A percentile compares a stretch with the other conserved stretches of the same genome.
Evolutionary conservation across 2,797 vertebrate genomes (phyloP).

Genomic region (Lacerta agilis): DNA sequence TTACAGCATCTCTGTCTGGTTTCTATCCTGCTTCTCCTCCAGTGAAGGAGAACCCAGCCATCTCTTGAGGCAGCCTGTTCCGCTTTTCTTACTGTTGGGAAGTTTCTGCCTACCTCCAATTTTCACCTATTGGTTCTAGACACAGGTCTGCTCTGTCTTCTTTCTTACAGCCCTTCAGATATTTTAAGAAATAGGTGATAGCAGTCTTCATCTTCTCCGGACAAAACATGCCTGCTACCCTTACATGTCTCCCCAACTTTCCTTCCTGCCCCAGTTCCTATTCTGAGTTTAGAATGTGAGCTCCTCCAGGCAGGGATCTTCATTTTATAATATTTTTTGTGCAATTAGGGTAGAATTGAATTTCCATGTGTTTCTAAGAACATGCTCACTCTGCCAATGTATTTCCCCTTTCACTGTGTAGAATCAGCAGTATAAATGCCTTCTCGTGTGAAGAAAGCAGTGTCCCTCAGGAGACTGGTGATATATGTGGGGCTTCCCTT

Average conservation of each 20-base stretch:
- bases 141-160: neutral
- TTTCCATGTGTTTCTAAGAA: too few species aligned
- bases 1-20: neutral
- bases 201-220: too few species aligned
- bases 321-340: too few species aligned
- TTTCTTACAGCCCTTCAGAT: neutral
- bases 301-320: neutral
- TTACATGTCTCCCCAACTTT: neutral
- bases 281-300: neutral
- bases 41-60: neutral
- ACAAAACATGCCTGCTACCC: too few species aligned
- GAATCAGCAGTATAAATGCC: neutral
- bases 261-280: neutral
- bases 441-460: neutral
- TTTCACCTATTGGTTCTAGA: neutral
- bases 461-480: neutral
- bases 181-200: too few species aligned
- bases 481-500: neutral
- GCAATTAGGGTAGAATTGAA: too few species aligned
- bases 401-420: neutral
- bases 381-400: too few species aligned
- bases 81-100: neutral
- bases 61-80: neutral
- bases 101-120: too few species aligned
- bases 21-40: neutral